A percentile compares a stretch with the other conserved stretches of the same genome.
Conservation (phyloP, 92 coral and sea anemone genomes). For the Plumapathes pennacea region DNA sequence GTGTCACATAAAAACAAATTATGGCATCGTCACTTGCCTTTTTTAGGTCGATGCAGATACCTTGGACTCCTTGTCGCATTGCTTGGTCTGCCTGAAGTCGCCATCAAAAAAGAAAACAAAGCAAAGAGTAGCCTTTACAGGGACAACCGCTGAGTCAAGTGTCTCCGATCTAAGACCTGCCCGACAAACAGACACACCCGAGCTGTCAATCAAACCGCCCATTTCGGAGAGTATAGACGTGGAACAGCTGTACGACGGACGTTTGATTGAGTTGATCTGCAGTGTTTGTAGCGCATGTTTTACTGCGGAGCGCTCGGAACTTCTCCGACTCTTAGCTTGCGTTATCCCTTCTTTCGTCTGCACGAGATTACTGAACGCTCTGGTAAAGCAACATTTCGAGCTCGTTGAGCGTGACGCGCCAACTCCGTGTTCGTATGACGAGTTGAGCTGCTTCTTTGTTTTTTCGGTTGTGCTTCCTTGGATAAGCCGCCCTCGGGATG, state of each 20-base stretch:
- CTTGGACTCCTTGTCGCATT: slow-evolving; percentile 44
- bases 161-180: neutral
- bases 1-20: too few relatives aligned
- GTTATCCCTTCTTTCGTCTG: slow-evolving; percentile 68
- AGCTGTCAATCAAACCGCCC: too few relatives aligned
- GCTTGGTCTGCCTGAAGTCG: slow-evolving; percentile 51
- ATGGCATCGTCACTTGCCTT: too few relatives aligned
- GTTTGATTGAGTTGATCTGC: slow-evolving; percentile 58
- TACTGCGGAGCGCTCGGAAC: too few relatives aligned
- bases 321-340: slow-evolving; percentile 59
- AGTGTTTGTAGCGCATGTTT: slow-evolving; percentile 29
- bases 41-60: slow-evolving; percentile 27
- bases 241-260: slow-evolving; percentile 63
- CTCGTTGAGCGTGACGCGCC: slow-evolving; percentile 9
- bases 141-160: slow-evolving; percentile 1
- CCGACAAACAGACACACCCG: too few relatives aligned
- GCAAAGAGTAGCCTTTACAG: slow-evolving; percentile 60
- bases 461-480: slow-evolving; percentile 35
- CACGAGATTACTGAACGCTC: slow-evolving; percentile 38
- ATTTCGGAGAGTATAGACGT: slow-evolving; percentile 1
- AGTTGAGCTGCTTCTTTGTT: slow-evolving; percentile 38
- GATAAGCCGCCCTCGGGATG: slow-evolving; percentile 13
- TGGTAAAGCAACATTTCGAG: too few relatives aligned
- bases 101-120: slow-evolving; percentile 44
- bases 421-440: slow-evolving; percentile 1